A percentile compares a stretch with the other conserved stretches of the same genome.
Conservation (phyloP, 2,797 vertebrate genomes). For the Florisuga fusca region DNA sequence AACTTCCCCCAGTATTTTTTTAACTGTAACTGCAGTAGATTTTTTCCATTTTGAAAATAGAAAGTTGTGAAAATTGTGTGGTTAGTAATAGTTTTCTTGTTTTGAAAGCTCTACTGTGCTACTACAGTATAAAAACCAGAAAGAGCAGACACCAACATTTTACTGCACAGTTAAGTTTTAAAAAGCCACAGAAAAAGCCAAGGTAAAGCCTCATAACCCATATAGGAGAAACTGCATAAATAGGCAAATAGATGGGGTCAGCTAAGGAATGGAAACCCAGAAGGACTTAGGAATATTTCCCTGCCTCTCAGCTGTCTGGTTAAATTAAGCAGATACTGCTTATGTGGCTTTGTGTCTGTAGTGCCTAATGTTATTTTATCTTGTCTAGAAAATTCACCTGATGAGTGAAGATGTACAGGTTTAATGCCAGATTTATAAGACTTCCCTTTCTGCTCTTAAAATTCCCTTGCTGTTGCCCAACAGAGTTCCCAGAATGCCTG, state of each 20-base stretch:
- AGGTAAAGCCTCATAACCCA: background rate
- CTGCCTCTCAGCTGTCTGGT: background rate
- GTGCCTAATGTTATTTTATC: conserved; percentile 9
- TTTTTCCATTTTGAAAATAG: background rate
- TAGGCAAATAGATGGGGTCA: background rate
- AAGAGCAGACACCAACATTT: accelerated
- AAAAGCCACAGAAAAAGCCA: background rate
- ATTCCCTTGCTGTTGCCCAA: background rate
- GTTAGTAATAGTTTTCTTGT: background rate
- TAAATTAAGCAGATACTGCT: background rate
- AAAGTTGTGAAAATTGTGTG: background rate
- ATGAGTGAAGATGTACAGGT: conserved; percentile 1
- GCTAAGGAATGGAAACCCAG: background rate
- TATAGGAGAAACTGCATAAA: background rate
- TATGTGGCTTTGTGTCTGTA: background rate
- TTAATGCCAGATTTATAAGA: conserved; percentile 3
- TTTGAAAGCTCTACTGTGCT: background rate
- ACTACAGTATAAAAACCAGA: background rate
- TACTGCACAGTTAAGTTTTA: background rate
- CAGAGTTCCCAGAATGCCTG: background rate
- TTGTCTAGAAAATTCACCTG: conserved; percentile 1
- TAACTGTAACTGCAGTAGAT: background rate
- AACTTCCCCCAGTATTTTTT: background rate
- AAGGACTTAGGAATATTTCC: background rate
- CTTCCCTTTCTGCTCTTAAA: background rate